Percentiles rank a stretch among this genome's conserved stretches.
phyloP scores from a whole-genome alignment of 2,797 vertebrate genomes.

The Parauchenoglanis punctatus region DNA sequence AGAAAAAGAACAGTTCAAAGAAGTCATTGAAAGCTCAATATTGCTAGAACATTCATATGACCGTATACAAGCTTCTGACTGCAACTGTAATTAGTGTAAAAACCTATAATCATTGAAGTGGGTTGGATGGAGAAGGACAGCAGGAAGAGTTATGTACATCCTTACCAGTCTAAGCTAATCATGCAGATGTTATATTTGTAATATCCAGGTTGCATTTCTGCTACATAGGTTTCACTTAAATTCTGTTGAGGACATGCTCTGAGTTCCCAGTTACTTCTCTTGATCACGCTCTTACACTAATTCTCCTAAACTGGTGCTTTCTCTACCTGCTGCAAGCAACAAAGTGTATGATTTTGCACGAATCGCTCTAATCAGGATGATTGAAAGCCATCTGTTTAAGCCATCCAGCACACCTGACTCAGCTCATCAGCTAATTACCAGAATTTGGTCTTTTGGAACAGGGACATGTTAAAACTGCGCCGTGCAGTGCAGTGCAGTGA shows the following conservation, averaged over 20 bases:
- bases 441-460: background rate
- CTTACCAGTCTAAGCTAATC: background rate
- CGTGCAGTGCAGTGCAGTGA: background rate
- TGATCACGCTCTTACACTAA: background rate
- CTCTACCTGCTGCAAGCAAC: background rate
- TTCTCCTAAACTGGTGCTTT: background rate
- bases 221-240: background rate
- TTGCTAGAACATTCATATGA: too few species aligned
- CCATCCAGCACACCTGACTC: conserved; percentile 15
- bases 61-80: too few species aligned
- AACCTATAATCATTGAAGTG: background rate
- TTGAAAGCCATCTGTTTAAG: conserved; percentile 26
- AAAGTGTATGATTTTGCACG: conserved; percentile 5
- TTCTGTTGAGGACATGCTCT: background rate
- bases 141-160: background rate
- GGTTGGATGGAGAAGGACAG: background rate
- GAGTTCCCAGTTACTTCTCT: background rate
- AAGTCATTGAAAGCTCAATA: too few species aligned
- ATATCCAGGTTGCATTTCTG: background rate
- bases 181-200: background rate
- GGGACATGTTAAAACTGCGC: background rate
- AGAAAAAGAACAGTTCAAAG: too few species aligned
- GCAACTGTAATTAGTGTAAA: background rate
- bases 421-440: conserved; percentile 23
- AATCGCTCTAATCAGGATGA: conserved; percentile 4